Conservation (phyloP, 2,797 vertebrate species). For the Clarias fuscus region DNA sequence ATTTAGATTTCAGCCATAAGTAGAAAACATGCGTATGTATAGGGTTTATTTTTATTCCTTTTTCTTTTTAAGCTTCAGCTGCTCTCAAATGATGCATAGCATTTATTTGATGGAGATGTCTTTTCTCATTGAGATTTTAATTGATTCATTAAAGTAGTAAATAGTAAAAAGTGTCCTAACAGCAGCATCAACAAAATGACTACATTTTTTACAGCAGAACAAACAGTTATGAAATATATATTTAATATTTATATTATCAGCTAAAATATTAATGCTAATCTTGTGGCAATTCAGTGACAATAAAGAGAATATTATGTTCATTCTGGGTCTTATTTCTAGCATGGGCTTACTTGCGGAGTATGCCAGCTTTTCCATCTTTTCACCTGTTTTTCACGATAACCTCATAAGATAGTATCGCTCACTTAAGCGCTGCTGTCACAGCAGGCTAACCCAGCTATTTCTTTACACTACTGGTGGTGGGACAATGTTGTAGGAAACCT, state of each 20-base stretch:
- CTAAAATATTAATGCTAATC: no score
- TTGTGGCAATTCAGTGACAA: not conserved
- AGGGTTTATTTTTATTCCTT: constrained; percentile 1
- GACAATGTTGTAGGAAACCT: not conserved
- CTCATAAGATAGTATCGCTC: not conserved
- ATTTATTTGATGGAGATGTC: not conserved
- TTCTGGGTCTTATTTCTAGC: not conserved
- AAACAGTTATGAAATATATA: not conserved
- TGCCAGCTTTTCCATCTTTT: not conserved
- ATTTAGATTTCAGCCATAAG: constrained; percentile 44
- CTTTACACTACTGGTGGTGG: not conserved
- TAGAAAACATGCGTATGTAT: constrained; percentile 11
- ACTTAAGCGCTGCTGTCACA: not conserved
- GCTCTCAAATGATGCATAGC: not conserved
- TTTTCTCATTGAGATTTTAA: not conserved
- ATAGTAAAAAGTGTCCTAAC: not conserved
- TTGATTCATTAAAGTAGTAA: not conserved
- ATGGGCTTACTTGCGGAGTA: no score
- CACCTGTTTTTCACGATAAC: not conserved
- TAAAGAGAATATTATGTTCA: no score
- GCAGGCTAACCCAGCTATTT: not conserved
- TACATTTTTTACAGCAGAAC: not conserved
- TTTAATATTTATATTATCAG: not conserved
- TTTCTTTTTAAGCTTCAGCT: not conserved
- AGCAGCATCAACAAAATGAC: not conserved